Evolutionary conservation across 2,888 invertebrate species (phyloP).

Genomic region (Globia sparganii): DNA sequence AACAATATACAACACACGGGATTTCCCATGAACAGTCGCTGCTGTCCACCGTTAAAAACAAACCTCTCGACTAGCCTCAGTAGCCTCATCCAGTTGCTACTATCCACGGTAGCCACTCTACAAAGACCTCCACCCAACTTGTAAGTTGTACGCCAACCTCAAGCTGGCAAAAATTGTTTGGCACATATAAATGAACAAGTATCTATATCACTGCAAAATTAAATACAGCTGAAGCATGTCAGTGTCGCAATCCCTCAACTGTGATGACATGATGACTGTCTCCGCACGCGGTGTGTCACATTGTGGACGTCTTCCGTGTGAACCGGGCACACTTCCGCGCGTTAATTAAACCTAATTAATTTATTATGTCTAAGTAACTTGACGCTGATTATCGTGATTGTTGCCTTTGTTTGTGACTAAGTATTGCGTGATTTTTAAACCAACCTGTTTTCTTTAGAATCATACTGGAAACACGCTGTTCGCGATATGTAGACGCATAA

Average conservation of each 20-base stretch:
- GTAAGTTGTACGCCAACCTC: not conserved
- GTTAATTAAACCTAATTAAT: constrained; percentile 26
- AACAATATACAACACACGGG: no score
- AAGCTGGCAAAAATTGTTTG: not conserved
- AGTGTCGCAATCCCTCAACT: constrained; percentile 15
- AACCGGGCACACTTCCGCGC: constrained; percentile 41
- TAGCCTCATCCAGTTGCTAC: no score
- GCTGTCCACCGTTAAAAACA: no score
- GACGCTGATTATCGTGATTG: constrained; percentile 7
- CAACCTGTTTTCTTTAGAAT: not conserved
- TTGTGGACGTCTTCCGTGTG: constrained; percentile 48
- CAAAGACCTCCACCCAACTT: not conserved
- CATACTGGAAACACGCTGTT: not conserved
- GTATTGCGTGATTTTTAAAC: constrained; percentile 20
- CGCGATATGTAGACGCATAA: not conserved
- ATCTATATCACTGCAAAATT: not conserved
- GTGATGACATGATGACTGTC: constrained; percentile 1
- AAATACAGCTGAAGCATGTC: not conserved
- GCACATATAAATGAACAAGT: no score
- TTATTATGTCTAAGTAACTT: constrained; percentile 25
- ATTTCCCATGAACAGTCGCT: no score
- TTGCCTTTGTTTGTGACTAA: constrained; percentile 14
- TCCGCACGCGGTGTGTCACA: constrained; percentile 6
- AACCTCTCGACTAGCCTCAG: no score
- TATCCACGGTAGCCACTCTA: no score